Evolutionary conservation across 2,888 invertebrate genomes (phyloP).

Genomic region (Dryadula phaetusa): DNA sequence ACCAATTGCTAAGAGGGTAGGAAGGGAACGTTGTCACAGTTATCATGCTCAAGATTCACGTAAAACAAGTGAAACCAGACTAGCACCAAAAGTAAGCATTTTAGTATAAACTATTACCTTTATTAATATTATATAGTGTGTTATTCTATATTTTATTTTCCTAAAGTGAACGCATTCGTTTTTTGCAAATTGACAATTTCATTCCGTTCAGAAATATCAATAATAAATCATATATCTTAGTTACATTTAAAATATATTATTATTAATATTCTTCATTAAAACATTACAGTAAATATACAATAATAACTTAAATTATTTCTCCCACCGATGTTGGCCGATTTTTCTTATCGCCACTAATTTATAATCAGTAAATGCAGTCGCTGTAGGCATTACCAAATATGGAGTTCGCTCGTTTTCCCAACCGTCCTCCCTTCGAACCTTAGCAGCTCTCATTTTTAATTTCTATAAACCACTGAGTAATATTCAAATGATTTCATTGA

Average conservation of each 20-base stretch:
- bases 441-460: conserved; percentile 81
- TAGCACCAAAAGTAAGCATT: conserved; percentile 60
- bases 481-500: conserved; percentile 81
- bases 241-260: conserved; percentile 46
- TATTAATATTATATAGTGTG: background rate
- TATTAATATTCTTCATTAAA: conserved; percentile 24
- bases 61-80: conserved; percentile 48
- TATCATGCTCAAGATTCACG: conserved; percentile 61
- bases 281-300: conserved; percentile 31
- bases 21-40: conserved; percentile 74
- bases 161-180: conserved; percentile 52
- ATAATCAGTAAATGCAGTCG: conserved; percentile 67
- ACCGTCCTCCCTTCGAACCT: conserved; percentile 84
- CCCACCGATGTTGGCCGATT: conserved; percentile 4
- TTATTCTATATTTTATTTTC: background rate
- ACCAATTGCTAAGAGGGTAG: conserved; percentile 61
- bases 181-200: conserved; percentile 47
- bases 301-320: conserved; percentile 26
- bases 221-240: conserved; percentile 49
- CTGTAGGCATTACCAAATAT: conserved; percentile 88
- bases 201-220: conserved; percentile 66
- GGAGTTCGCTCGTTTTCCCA: conserved; percentile 87
- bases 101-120: conserved; percentile 17
- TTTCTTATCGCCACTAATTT: conserved; percentile 50
- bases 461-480: conserved; percentile 68